Evolutionary conservation across 1,140 invertebrate genomes (phyloP).

Genomic region (Ceratina japonica): DNA sequence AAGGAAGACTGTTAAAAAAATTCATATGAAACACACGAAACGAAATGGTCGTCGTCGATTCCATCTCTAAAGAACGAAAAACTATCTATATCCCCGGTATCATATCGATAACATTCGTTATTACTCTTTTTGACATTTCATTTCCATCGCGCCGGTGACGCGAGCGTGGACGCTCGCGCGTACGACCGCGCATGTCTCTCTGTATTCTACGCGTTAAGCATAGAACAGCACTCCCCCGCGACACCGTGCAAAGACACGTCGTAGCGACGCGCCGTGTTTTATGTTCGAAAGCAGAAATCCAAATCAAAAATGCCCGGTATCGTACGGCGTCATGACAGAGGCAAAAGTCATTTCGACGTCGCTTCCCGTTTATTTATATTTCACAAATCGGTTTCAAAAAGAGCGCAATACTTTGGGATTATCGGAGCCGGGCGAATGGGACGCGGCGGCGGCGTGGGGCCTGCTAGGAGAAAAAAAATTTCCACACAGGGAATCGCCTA

Average conservation of each 20-base stretch:
- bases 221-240: slow-evolving; percentile 5
- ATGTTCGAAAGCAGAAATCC: neutral
- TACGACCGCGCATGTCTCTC: neutral
- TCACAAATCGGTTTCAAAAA: slow-evolving; percentile 72
- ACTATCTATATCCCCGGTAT: slow-evolving; percentile 44
- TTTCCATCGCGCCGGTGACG: slow-evolving; percentile 22
- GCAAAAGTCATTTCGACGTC: slow-evolving; percentile 69
- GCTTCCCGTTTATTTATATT: slow-evolving; percentile 70
- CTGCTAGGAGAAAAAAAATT: slow-evolving; percentile 43
- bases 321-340: slow-evolving; percentile 30
- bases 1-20: neutral
- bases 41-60: slow-evolving; percentile 34
- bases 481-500: slow-evolving; percentile 64
- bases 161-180: neutral
- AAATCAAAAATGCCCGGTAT: slow-evolving; percentile 26
- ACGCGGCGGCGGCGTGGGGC: neutral
- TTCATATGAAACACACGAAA: slow-evolving; percentile 3
- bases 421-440: slow-evolving; percentile 33
- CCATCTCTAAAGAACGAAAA: slow-evolving; percentile 45
- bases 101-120: slow-evolving; percentile 47
- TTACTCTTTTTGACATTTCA: slow-evolving; percentile 53
- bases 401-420: slow-evolving; percentile 71
- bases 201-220: slow-evolving; percentile 24
- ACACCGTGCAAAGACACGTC: slow-evolving; percentile 24
- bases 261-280: neutral